Evolutionary conservation across 1,140 invertebrate species (phyloP), one percentile per base, ranked within the genome.

Genomic region (Triops longicaudatus): DNA sequence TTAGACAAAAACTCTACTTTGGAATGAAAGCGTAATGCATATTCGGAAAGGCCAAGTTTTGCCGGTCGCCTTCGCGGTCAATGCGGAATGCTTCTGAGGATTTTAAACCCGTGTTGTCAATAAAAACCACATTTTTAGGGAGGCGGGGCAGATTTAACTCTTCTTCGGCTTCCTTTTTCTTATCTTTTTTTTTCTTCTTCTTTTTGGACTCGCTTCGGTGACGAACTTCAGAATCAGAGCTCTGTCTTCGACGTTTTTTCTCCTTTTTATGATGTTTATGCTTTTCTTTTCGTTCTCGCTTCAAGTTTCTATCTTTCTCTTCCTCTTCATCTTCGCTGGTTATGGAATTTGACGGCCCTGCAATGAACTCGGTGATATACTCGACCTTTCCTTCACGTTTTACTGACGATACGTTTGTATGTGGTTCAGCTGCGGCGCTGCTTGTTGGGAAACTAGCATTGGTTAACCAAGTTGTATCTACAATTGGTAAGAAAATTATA

Each of bases 21-120:
- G 76, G 31, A 73, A 77, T 73, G 42, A 73, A 42, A 17, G 73
- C 73, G 26, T 44, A 72, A n/a, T 77, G 73, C 76, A 77, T 77
- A 42, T 44, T 41, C 6, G 71, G 41, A 31, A 77, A 77, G n/a
- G 76, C 72, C 17, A 74, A 73, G 50, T 77, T 77, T 37, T 77
- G 26, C 37, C 72, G 28, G 31, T 73, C 72, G 10, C 72, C 72
- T 4, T 77, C 72, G 22, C 37, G 26, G 72, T 77, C 76, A 43
- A 73, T 27, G 28, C 44, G 73, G n/a, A 77, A 77, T 0, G 72
- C 41, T 27, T 77, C 28, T 12, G 73, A 72, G 26, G 72, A 63
- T 41, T 41, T 72, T 22, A 77, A 26, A 12, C 50, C 43, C 17
- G 72, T 26, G 26, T 71, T 71, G 42, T 72, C 41, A 37, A 72